Evolutionary conservation across 2,888 invertebrate species (phyloP), one percentile per base, ranked within the genome.

Genomic region (Ophion ellenae): DNA sequence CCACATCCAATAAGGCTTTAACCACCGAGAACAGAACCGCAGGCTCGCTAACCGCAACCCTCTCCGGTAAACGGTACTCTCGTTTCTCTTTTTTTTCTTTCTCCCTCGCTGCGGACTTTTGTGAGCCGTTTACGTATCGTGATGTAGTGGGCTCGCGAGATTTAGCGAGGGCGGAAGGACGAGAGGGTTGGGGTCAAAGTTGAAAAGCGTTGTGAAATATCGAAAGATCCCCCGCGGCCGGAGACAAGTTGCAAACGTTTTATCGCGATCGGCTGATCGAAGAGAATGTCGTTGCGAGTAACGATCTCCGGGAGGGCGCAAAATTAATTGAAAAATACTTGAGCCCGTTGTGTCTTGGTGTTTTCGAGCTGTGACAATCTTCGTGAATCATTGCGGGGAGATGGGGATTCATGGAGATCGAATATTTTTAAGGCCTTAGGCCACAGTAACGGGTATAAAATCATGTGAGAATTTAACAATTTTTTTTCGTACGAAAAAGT

Each of bases 1-100:
- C 77, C 75, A 24, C 71, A 36, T 75, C 75, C 70, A 70, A 79
- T 73, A 79, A 75, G 85, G 75, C 79, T 79, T 57, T 75, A 70
- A 78, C 82, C 75, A 79, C 78, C 82, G 75, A 63, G 70, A 36
- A 85, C 70, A 64, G 57, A 82, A 74, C 85, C 85, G 71, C 74
- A 70, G 70, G 61, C 78, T 74, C 36, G 69, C 70, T 75, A 75
- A 79, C 79, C 85, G 70, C 74, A 57, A 59, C 69, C 77, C 64
- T 70, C 73, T 59, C 36, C 75, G 75, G 40, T 76, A 82, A 71
- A 47, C 75, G 59, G 71, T 59, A 66, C 61, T 20, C 6, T 24
- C 24, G 61, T 10, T n/a, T n/a, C 61, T 24, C 66, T 61, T 63
- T 53, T 57, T 61, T 63, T 40, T 57, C 14, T n/a, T 67, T 32